A percentile compares a stretch with the other conserved stretches of the same genome.
Conservation (phyloP, 2,797 vertebrate species). For the Gymnoscopelus microlampas region DNA sequence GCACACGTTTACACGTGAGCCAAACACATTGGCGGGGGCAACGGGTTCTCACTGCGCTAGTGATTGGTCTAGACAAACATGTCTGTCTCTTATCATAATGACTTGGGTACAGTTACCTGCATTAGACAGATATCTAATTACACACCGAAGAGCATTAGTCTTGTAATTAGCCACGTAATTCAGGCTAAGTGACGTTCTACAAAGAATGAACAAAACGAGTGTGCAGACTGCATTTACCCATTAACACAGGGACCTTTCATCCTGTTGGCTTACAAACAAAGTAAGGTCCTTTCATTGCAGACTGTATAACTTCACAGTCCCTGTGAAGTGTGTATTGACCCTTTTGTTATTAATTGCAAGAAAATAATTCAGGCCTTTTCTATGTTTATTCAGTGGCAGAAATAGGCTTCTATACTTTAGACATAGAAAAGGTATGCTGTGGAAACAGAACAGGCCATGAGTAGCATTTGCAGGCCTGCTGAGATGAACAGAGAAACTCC, state of each 20-base stretch:
- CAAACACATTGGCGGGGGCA: slow-evolving; percentile 17
- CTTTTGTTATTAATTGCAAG: no score
- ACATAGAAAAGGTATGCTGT: no score
- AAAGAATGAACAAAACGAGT: neutral
- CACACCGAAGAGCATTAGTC: slow-evolving; percentile 28
- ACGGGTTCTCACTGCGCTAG: slow-evolving; percentile 13
- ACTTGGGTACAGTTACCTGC: slow-evolving; percentile 39
- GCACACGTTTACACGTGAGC: slow-evolving; percentile 35
- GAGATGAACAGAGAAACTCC: neutral
- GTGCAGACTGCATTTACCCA: neutral
- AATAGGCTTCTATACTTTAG: no score
- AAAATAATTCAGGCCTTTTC: no score
- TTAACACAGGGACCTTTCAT: no score
- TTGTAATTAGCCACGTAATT: slow-evolving; percentile 22
- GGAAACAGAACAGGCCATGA: no score
- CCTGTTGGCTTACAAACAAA: no score
- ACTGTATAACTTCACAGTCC: no score
- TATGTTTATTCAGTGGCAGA: no score
- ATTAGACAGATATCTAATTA: slow-evolving; percentile 30
- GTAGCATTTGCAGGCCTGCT: no score
- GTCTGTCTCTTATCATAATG: slow-evolving; percentile 30
- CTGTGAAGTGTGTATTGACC: no score
- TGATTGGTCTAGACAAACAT: slow-evolving; percentile 29
- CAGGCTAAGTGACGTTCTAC: slow-evolving; percentile 1
- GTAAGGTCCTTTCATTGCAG: no score